Evolutionary conservation across 2,888 invertebrate genomes (phyloP).

Genomic region (Cataglyphis livida): DNA sequence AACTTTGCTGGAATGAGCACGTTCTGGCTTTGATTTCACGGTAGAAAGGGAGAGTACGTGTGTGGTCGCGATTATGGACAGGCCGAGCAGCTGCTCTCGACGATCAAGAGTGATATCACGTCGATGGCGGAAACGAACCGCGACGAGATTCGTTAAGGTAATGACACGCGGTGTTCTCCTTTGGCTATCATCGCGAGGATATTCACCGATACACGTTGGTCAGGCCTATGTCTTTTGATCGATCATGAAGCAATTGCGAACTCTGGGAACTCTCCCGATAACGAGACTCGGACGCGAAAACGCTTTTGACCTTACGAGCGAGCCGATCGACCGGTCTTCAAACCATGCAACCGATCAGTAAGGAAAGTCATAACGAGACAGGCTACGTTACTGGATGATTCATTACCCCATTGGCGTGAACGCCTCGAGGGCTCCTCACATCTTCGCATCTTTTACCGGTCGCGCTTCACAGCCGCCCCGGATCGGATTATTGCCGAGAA

Average conservation of each 20-base stretch:
- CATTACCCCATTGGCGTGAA: constrained; percentile 68
- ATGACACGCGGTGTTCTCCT: constrained; percentile 21
- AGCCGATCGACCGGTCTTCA: constrained; percentile 54
- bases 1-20: constrained; percentile 47
- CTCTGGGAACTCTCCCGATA: constrained; percentile 25
- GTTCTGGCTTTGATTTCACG: constrained; percentile 57
- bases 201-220: constrained; percentile 4
- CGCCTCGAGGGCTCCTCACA: constrained; percentile 47
- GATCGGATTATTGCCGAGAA: constrained; percentile 66
- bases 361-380: constrained; percentile 75
- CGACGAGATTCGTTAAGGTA: constrained; percentile 45
- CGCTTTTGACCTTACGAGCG: constrained; percentile 68
- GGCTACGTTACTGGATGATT: constrained; percentile 75
- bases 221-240: constrained; percentile 13
- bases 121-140: constrained; percentile 58
- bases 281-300: constrained; percentile 43
- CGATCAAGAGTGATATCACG: constrained; percentile 40
- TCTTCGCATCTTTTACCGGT: background rate
- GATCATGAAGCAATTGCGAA: constrained; percentile 23
- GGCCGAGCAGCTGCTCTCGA: constrained; percentile 35
- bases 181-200: background rate
- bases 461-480: constrained; percentile 49
- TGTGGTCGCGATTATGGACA: constrained; percentile 61
- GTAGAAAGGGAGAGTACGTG: constrained; percentile 65
- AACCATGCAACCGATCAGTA: constrained; percentile 58